Evolutionary conservation across 1,140 invertebrate species (phyloP), one percentile per base, ranked within the genome.

Genomic region (Lasioglossum baleicum): DNA sequence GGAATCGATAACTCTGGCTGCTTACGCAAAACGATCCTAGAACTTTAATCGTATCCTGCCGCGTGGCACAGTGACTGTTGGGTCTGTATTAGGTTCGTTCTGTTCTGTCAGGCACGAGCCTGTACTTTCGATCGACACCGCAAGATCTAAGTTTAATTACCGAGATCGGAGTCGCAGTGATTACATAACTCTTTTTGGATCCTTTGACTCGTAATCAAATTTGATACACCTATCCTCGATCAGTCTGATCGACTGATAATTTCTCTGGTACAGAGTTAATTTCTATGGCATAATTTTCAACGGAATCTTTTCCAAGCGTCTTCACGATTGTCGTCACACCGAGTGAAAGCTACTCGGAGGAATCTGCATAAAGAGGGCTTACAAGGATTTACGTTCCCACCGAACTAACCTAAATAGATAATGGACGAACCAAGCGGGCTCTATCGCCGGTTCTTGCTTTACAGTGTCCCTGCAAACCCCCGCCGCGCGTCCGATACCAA

Each of bases 351-450:
- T 40, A 60, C 35, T 35, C 35, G 2, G 35, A 3, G 35, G 22
- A 2, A 58, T 26, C 7, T 53, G 20, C 51, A 11, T 35, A 31
- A 48, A 58, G 7, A 7, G 7, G 10, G 51, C 42, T 68, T 51
- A 7, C 68, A 73, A 51, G 66, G 80, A 81, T 81, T 48, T 48
- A 42, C 42, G 69, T 75, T 60, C 75, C 48, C 35, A 15, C 13
- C 26, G 66, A n/a, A 66, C 81, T 90, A 89, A 90, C 90, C 90
- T 81, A 90, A 89, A 90, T 90, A 91, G 90, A 91, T 91, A 91
- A 89, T 88, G 83, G 85, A 84, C 68, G 84, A 88, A 73, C 83
- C 70, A 74, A 87, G 83, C 84, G 83, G 85, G 87, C 61, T 83
- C 40, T 81, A 83, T 83, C 83, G 8, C n/a, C 10, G n/a, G 1